Percentiles rank a stretch among this genome's conserved stretches.
These are phyloP conservation scores for Engystomops pustulosus DNA, from an alignment of 2,113 vertebrate genomes.

Conservation along the genomic window DNA sequence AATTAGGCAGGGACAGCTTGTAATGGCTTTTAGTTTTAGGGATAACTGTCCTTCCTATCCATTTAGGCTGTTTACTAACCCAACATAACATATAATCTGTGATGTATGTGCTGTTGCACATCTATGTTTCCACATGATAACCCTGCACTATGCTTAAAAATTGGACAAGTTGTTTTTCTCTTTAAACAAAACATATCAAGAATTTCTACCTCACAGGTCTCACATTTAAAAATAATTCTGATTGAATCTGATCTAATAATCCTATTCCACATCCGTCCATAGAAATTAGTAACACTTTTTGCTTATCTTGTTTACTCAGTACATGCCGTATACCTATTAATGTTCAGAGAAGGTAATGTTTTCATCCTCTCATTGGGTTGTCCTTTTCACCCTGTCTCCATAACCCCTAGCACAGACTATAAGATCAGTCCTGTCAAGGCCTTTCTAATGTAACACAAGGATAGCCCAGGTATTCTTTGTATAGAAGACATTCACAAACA, in stretches of 20 bases:
- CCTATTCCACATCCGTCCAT: neutral
- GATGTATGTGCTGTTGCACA: neutral
- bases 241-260: neutral
- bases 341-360: neutral
- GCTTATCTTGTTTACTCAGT: neutral
- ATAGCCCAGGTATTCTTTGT: conserved; percentile 27
- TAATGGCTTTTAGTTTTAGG: too few species aligned
- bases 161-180: neutral
- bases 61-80: too few species aligned
- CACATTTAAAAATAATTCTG: neutral
- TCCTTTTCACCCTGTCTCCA: conserved; percentile 26
- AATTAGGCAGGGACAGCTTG: too few species aligned
- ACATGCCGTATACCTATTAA: neutral
- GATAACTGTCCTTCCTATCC: too few species aligned
- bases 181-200: neutral
- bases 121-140: neutral
- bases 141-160: neutral
- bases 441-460: neutral
- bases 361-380: conserved; percentile 5
- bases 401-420: neutral
- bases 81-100: neutral
- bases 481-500: conserved; percentile 22
- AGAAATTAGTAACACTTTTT: neutral
- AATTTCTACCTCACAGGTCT: neutral
- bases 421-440: conserved; percentile 30